Evolutionary conservation across 2,888 invertebrate genomes (phyloP), one percentile per base, ranked within the genome.

Genomic region (Steinernema hermaphroditum): DNA sequence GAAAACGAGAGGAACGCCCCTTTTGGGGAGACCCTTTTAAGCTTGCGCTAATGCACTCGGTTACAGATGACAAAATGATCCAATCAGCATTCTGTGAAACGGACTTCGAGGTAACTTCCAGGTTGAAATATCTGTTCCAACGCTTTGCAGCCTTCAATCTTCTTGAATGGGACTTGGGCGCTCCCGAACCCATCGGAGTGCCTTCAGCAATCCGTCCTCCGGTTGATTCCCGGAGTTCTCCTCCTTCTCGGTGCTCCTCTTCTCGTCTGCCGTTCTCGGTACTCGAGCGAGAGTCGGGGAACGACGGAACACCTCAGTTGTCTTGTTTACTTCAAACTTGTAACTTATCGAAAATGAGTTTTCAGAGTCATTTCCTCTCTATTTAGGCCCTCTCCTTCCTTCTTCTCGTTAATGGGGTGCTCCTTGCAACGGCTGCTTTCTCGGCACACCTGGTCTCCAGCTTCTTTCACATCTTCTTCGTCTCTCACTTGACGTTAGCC

Each of bases 201-300:
- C 54, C 24, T 54, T 24, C 54, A 54, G 54, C 54, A 54, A 27
- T 54, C 54, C 2, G 22, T 54, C 24, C 27, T 54, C 27, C 54
- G 54, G 14, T 27, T 54, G 27, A 54, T 54, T 24, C 54, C 54
- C 2, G 54, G 24, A 2, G 24, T 54, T 4, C 6, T 54, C 19
- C 19, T 27, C 6, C 27, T 54, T 2, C 24, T 54, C 16, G 27
- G 6, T 27, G 27, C n/a, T 6, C 54, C 54, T 2, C 4, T 54
- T 54, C 54, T 54, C 6, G 24, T 54, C 24, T 27, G 6, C 27
- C 2, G 54, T 2, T 9, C 27, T 24, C 27, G 6, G 14, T 16
- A 54, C 24, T 8, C 9, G 8, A 24, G 27, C 4, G 46, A 46
- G 22, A 19, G n/a, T 19, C 16, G 46, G 22, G 46, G 46, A 46